Conservation (phyloP, 2,797 vertebrate species). For the Trachurus trachurus region DNA sequence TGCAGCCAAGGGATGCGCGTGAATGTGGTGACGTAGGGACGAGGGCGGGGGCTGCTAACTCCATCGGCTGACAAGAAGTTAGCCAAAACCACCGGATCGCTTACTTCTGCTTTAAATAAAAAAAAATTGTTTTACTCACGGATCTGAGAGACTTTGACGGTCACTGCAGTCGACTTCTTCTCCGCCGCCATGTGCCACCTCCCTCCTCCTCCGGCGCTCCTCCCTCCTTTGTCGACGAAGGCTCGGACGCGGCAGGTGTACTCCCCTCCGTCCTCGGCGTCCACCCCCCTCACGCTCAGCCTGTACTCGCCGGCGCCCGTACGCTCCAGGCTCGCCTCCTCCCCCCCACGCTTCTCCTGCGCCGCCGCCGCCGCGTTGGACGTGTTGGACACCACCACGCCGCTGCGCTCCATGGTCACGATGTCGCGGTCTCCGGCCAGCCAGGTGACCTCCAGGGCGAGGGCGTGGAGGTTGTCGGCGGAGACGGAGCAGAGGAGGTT, state of each 20-base stretch:
- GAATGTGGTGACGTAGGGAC: too few relatives aligned
- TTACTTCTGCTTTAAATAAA: too few relatives aligned
- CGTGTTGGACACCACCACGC: conserved; percentile 84
- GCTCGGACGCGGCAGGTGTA: conserved; percentile 90
- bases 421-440: conserved; percentile 85
- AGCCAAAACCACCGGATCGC: too few relatives aligned
- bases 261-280: conserved; percentile 84
- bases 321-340: conserved; percentile 82
- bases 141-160: conserved; percentile 85
- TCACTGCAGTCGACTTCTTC: conserved; percentile 85
- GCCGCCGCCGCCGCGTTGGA: conserved; percentile 54
- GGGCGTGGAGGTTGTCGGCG: conserved; percentile 83
- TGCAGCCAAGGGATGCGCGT: too few relatives aligned
- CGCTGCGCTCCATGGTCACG: conserved; percentile 87
- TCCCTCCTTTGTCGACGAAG: conserved; percentile 83
- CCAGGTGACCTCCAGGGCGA: conserved; percentile 91
- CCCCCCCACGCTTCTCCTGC: conserved; percentile 10
- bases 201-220: conserved; percentile 77
- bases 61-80: too few relatives aligned
- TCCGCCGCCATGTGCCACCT: conserved; percentile 92
- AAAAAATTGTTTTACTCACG: conserved; percentile 85
- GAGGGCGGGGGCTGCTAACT: too few relatives aligned
- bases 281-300: conserved; percentile 85
- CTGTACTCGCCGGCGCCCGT: conserved; percentile 84
- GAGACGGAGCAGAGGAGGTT: conserved; percentile 89